Percentiles rank a stretch among this genome's conserved stretches.
Evolutionary conservation across 2,888 invertebrate genomes (phyloP).

Genomic region (Choristoneura rosaceana): DNA sequence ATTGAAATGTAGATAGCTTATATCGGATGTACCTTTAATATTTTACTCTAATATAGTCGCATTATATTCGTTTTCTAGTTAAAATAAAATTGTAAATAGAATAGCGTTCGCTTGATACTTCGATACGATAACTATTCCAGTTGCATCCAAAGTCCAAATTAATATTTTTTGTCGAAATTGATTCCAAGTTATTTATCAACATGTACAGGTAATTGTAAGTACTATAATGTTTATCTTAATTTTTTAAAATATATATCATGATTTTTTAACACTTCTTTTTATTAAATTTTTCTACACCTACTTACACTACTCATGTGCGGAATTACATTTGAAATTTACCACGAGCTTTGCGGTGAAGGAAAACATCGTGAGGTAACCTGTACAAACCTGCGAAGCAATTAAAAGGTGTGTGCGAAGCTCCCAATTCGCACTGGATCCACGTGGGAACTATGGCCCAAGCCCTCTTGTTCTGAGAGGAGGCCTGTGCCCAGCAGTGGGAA

Average conservation of each 20-base stretch:
- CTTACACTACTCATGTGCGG: too few relatives aligned
- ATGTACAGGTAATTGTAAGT: constrained; percentile 83
- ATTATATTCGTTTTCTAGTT: constrained; percentile 41
- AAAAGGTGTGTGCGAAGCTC: too few relatives aligned
- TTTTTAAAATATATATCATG: constrained; percentile 83
- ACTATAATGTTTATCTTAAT: constrained; percentile 79
- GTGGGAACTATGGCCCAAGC: too few relatives aligned
- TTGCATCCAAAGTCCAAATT: constrained; percentile 73
- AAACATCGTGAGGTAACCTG: too few relatives aligned
- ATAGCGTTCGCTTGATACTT: constrained; percentile 46
- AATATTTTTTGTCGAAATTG: constrained; percentile 66
- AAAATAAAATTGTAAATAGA: constrained; percentile 69
- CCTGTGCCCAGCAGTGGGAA: too few relatives aligned
- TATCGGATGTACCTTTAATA: constrained; percentile 67
- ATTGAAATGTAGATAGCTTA: constrained; percentile 61
- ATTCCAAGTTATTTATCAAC: constrained; percentile 75
- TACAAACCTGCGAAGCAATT: too few relatives aligned
- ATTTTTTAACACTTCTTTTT: constrained; percentile 68
- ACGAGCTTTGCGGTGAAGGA: too few relatives aligned
- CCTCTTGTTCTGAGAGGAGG: too few relatives aligned
- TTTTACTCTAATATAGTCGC: constrained; percentile 54
- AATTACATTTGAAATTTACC: too few relatives aligned
- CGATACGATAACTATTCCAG: constrained; percentile 62
- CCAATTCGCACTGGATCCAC: too few relatives aligned
- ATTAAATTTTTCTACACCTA: constrained; percentile 44